Percentiles rank a stretch among this genome's conserved stretches.
These are phyloP conservation scores for Hippocampus zosterae DNA, from an alignment of 2,113 vertebrate genomes.

Conservation along the genomic window DNA sequence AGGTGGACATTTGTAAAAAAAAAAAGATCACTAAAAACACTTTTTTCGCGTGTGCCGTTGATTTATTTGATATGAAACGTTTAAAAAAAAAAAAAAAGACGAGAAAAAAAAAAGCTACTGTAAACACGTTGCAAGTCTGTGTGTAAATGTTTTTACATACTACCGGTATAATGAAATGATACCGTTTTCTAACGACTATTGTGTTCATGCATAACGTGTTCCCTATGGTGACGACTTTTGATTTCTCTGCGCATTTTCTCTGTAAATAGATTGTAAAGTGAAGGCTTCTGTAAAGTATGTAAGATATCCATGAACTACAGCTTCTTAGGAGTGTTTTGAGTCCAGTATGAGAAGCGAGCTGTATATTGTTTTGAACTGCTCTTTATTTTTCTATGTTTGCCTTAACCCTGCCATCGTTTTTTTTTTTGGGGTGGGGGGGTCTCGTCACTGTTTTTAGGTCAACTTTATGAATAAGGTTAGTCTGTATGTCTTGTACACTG, in stretches of 20 bases:
- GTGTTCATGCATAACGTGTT: slow-evolving; percentile 51
- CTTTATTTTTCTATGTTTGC: slow-evolving; percentile 67
- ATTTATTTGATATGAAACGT: slow-evolving; percentile 54
- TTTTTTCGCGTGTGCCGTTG: slow-evolving; percentile 35
- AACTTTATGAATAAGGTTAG: slow-evolving; percentile 25
- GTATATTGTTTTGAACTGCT: slow-evolving; percentile 62
- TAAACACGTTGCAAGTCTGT: slow-evolving; percentile 53
- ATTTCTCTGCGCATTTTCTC: slow-evolving; percentile 36
- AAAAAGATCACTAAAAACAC: slow-evolving; percentile 35
- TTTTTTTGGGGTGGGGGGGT: too few species aligned
- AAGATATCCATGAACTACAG: slow-evolving; percentile 50
- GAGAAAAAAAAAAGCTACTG: slow-evolving; percentile 21
- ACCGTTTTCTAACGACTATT: slow-evolving; percentile 53
- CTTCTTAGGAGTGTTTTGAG: slow-evolving; percentile 52
- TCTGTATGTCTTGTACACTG: slow-evolving; percentile 26
- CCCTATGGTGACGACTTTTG: slow-evolving; percentile 46
- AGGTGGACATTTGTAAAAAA: slow-evolving; percentile 58
- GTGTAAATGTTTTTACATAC: slow-evolving; percentile 69
- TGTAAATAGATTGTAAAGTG: slow-evolving; percentile 69
- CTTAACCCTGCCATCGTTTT: slow-evolving; percentile 59
- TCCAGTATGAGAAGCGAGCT: slow-evolving; percentile 46
- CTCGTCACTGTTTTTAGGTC: slow-evolving; percentile 36
- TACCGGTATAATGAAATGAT: slow-evolving; percentile 47
- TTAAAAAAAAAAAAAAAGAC: neutral
- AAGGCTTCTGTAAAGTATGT: slow-evolving; percentile 58